Evolutionary conservation across 2,113 vertebrate genomes (phyloP).

Genomic region (Maccullochella peelii): DNA sequence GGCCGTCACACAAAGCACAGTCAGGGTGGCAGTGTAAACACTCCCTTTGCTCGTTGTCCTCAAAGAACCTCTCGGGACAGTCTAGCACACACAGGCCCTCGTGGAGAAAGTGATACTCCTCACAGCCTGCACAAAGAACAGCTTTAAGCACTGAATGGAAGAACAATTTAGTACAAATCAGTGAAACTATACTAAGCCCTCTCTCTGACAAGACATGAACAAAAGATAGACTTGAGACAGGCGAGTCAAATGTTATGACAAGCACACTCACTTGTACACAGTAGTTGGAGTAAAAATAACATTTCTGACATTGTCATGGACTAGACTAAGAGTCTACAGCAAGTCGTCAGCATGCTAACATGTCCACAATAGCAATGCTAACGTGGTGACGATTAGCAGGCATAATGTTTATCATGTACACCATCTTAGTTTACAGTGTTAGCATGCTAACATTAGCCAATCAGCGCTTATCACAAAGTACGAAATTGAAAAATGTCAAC

Average conservation of each 20-base stretch:
- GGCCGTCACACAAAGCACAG: constrained; percentile 87
- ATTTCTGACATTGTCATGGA: neutral
- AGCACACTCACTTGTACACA: neutral
- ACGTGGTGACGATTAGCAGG: neutral
- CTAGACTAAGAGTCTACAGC: neutral
- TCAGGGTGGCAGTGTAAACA: constrained; percentile 87
- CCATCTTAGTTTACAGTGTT: neutral
- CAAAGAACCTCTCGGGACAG: constrained; percentile 87
- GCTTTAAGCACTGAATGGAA: constrained; percentile 9
- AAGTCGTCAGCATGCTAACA: neutral
- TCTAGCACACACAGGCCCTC: constrained; percentile 81
- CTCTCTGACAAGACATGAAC: neutral
- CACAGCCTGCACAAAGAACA: constrained; percentile 83
- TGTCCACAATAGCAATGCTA: neutral
- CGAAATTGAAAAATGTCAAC: neutral
- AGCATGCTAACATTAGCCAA: neutral
- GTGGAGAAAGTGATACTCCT: constrained; percentile 84
- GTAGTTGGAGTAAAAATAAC: neutral
- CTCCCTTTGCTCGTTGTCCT: constrained; percentile 63
- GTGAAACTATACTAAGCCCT: neutral
- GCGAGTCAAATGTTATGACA: constrained; percentile 1
- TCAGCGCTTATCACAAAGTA: neutral
- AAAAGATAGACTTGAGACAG: constrained; percentile 5
- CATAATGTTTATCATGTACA: neutral
- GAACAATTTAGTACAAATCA: neutral